Conservation (phyloP, 2,888 invertebrate genomes). For the Zhuqinia jingwanae region DNA sequence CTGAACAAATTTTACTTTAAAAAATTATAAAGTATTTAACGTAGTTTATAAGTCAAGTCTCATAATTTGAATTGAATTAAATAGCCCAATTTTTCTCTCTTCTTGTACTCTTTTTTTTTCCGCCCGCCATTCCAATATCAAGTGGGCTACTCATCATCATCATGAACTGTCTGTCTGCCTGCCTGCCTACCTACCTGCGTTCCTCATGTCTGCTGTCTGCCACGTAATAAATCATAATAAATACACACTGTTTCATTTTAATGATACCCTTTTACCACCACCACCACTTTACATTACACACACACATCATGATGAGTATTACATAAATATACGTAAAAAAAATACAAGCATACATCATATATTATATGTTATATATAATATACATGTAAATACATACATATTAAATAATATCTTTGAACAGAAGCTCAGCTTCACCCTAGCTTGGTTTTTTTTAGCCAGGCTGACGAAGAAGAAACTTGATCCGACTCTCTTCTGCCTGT, state of each 20-base stretch:
- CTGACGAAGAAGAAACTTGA: neutral
- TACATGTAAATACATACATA: neutral
- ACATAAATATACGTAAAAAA: neutral
- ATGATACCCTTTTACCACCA: constrained; percentile 16
- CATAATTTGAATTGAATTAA: neutral
- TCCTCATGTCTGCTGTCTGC: constrained; percentile 11
- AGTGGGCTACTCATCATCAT: no score
- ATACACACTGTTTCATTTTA: constrained; percentile 9
- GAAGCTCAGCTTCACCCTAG: neutral
- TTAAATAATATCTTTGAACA: neutral
- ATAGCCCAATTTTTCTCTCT: neutral
- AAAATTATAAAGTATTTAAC: no score
- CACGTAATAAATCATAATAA: constrained; percentile 31
- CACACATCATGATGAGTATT: neutral
- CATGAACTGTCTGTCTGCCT: constrained; percentile 6
- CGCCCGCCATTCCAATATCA: neutral
- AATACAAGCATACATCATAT: neutral
- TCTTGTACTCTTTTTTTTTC: neutral
- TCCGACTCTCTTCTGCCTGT: constrained; percentile 8
- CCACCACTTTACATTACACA: neutral
- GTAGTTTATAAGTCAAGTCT: no score
- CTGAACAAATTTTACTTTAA: no score
- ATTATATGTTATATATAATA: constrained; percentile 2
- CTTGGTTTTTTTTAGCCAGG: neutral
- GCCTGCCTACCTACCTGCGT: neutral